A percentile compares a stretch with the other conserved stretches of the same genome.
These are phyloP conservation scores for Andricus quercusramuli DNA, from an alignment of 2,888 invertebrate species.

Conservation along the genomic window DNA sequence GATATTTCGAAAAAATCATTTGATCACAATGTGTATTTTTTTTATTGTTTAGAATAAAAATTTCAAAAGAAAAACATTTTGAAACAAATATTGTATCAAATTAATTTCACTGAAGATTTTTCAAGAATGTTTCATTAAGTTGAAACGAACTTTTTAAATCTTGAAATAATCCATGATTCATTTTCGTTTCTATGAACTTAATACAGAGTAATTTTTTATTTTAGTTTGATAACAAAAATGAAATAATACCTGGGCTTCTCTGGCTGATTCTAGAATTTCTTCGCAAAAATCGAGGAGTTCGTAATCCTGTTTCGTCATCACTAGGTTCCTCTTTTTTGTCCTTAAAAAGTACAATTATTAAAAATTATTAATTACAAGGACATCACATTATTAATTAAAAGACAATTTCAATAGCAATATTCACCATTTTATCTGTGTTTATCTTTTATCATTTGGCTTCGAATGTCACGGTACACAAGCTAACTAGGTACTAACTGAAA, in stretches of 20 bases:
- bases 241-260: constrained; percentile 12
- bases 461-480: neutral
- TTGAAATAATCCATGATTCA: no score
- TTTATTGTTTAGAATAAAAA: no score
- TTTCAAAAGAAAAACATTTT: no score
- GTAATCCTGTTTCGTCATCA: neutral
- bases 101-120: neutral
- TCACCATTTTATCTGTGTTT: neutral
- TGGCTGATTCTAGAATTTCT: constrained; percentile 9
- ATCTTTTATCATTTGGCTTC: no score
- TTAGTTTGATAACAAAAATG: neutral
- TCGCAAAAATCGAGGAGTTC: neutral
- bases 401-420: neutral
- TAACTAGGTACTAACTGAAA: neutral
- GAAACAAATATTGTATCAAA: neutral
- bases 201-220: neutral
- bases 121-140: no score
- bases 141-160: no score
- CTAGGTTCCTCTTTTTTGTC: neutral
- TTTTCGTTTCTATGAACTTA: no score
- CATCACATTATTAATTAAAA: neutral
- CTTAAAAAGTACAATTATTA: neutral
- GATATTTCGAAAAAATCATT: no score
- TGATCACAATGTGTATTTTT: no score
- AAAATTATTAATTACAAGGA: neutral